Percentiles rank a stretch among this genome's conserved stretches.
These are phyloP conservation scores for Microctonus hyperodae DNA, from an alignment of 2,888 invertebrate species.

Conservation along the genomic window DNA sequence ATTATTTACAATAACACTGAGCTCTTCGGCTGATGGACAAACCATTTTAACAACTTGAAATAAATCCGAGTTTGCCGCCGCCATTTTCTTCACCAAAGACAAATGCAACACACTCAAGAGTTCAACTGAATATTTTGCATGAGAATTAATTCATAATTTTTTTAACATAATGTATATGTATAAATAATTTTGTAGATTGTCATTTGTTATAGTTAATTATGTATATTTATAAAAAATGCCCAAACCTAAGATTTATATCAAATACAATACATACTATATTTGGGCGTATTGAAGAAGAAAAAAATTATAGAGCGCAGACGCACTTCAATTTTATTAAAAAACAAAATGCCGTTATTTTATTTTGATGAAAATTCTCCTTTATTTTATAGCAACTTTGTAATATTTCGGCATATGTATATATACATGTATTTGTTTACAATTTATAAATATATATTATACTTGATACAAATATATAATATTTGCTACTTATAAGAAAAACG, in stretches of 20 bases:
- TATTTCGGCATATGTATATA: too few relatives aligned
- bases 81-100: conserved; percentile 13
- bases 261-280: not conserved
- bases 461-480: too few relatives aligned
- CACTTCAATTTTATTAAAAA: not conserved
- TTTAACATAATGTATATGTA: not conserved
- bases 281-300: too few relatives aligned
- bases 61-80: not conserved
- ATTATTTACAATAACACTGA: conserved; percentile 56
- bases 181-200: not conserved
- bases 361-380: too few relatives aligned
- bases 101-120: not conserved
- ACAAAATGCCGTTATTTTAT: too few relatives aligned
- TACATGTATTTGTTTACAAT: too few relatives aligned
- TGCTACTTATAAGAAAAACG: too few relatives aligned
- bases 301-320: not conserved
- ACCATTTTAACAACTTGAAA: conserved; percentile 42
- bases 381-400: too few relatives aligned
- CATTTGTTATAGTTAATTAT: not conserved
- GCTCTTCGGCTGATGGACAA: conserved; percentile 55
- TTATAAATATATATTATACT: too few relatives aligned
- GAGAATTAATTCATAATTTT: not conserved
- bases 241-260: too few relatives aligned
- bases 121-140: not conserved
- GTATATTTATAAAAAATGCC: not conserved